phyloP scores from a whole-genome alignment of 2,113 vertebrate genomes.

The Corythoichthys haematopterus region DNA sequence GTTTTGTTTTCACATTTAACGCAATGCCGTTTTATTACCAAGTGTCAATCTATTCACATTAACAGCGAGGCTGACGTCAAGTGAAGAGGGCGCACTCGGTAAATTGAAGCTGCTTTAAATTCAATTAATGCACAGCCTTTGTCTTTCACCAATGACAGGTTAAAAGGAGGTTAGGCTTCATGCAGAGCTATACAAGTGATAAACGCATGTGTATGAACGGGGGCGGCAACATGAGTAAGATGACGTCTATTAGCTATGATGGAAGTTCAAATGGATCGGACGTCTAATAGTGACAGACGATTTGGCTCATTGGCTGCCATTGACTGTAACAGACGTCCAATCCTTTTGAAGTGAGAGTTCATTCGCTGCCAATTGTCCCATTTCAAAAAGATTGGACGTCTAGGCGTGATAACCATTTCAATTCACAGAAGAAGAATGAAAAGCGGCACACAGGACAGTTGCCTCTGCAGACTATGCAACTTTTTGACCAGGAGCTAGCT shows the following conservation, averaged over 20 bases:
- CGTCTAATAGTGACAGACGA: too few relatives aligned
- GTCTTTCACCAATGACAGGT: slow-evolving; percentile 37
- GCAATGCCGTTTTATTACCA: slow-evolving; percentile 10
- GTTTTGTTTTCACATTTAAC: neutral
- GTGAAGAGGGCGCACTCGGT: slow-evolving; percentile 9
- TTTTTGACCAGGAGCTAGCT: too few relatives aligned
- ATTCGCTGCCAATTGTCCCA: too few relatives aligned
- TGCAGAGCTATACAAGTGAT: slow-evolving; percentile 21
- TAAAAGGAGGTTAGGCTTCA: slow-evolving; percentile 56
- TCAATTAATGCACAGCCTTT: slow-evolving; percentile 55
- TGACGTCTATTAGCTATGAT: neutral
- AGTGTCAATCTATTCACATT: slow-evolving; percentile 40
- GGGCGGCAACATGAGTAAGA: slow-evolving; percentile 16
- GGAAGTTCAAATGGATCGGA: too few relatives aligned
- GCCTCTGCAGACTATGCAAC: too few relatives aligned
- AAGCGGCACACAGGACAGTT: too few relatives aligned
- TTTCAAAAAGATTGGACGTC: too few relatives aligned
- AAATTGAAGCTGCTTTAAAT: slow-evolving; percentile 34
- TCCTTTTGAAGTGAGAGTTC: too few relatives aligned
- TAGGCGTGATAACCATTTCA: too few relatives aligned
- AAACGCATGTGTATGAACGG: slow-evolving; percentile 12
- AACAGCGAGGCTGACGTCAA: slow-evolving; percentile 27
- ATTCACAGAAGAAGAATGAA: too few relatives aligned
- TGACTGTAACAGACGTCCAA: too few relatives aligned
- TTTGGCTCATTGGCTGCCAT: too few relatives aligned